Evolutionary conservation across 2,888 invertebrate genomes (phyloP).

Genomic region (Apomyelois bistriatella): DNA sequence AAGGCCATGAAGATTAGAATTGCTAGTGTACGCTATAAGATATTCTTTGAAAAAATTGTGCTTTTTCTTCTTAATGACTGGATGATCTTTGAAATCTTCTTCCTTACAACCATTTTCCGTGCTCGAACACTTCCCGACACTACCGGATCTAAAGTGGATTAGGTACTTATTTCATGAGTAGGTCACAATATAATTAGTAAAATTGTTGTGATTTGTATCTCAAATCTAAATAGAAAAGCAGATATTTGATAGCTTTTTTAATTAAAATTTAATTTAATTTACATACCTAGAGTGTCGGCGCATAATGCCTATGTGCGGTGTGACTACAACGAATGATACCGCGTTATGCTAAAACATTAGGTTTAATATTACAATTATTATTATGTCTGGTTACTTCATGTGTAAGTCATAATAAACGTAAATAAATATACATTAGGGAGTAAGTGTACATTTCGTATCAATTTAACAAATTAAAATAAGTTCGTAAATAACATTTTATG

Average conservation of each 20-base stretch:
- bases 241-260: no score
- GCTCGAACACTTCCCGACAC: not conserved
- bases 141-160: not conserved
- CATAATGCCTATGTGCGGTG: not conserved
- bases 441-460: not conserved
- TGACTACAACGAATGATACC: not conserved
- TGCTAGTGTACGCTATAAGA: not conserved
- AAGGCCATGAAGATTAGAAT: conserved; percentile 1
- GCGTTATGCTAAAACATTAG: no score
- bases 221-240: no score
- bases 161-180: no score
- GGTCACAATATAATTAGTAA: no score
- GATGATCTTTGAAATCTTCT: not conserved
- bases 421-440: not conserved
- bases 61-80: not conserved
- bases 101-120: not conserved
- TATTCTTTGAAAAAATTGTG: conserved; percentile 5
- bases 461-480: not conserved
- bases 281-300: not conserved
- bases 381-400: no score
- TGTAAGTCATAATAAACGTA: not conserved
- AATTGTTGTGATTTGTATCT: no score
- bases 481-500: not conserved
- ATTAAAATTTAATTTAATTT: not conserved
- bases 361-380: no score